phyloP scores from a whole-genome alignment of 2,113 vertebrate genomes.

The Neolamprologus devosi region DNA sequence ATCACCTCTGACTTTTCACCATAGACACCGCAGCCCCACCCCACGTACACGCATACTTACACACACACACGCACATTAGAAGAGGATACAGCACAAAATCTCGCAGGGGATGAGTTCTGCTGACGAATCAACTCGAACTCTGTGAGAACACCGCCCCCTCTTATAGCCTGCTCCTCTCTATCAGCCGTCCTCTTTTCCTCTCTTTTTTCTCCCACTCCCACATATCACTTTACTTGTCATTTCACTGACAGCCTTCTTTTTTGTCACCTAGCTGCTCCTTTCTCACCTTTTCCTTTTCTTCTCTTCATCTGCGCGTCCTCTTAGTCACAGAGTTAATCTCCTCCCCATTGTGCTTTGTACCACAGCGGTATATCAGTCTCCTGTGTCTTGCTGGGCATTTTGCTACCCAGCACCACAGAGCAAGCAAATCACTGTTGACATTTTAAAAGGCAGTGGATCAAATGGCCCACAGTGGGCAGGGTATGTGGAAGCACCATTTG shows the following conservation, averaged over 20 bases:
- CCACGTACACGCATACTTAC: background rate
- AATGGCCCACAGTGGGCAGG: constrained; percentile 50
- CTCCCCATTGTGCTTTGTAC: constrained; percentile 25
- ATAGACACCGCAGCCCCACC: constrained; percentile 13
- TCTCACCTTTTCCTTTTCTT: background rate
- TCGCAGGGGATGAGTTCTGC: constrained; percentile 41
- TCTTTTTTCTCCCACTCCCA: background rate
- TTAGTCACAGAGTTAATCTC: constrained; percentile 33
- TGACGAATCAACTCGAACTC: constrained; percentile 53
- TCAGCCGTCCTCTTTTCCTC: background rate
- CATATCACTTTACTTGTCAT: constrained; percentile 36
- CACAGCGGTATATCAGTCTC: constrained; percentile 41
- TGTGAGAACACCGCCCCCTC: background rate
- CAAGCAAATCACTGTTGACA: constrained; percentile 70
- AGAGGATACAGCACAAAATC: constrained; percentile 16
- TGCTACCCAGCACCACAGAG: constrained; percentile 38
- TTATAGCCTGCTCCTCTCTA: background rate
- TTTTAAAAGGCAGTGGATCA: constrained; percentile 69
- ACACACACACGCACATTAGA: constrained; percentile 1
- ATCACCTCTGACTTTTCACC: constrained; percentile 62
- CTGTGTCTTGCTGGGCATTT: constrained; percentile 40
- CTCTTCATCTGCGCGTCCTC: constrained; percentile 32
- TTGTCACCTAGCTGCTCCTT: constrained; percentile 20
- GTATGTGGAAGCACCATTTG: constrained; percentile 50
- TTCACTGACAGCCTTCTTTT: constrained; percentile 9